These are phyloP conservation scores for Andrena camellia DNA, from an alignment of 2,888 invertebrate species.

Conservation along the genomic window DNA sequence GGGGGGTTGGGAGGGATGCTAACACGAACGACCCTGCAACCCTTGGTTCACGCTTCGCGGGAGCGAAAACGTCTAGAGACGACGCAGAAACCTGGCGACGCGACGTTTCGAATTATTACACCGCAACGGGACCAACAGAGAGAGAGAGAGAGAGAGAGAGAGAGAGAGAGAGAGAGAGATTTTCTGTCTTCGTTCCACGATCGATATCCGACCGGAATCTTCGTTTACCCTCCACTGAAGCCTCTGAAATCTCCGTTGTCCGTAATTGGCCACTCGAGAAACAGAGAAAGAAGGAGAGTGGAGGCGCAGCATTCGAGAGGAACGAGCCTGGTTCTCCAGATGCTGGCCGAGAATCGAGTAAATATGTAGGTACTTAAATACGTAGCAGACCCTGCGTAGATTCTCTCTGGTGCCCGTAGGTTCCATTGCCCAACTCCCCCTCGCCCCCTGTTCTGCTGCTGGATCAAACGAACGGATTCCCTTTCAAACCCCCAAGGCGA, in stretches of 20 bases:
- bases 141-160: background rate
- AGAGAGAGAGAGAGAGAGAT: background rate
- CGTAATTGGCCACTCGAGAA: constrained; percentile 71
- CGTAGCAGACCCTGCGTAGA: constrained; percentile 39
- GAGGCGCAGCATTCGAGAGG: constrained; percentile 18
- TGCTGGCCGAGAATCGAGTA: constrained; percentile 44
- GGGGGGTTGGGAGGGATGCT: constrained; percentile 27
- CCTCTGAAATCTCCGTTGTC: constrained; percentile 49
- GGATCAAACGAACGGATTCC: constrained; percentile 26
- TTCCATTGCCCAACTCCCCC: background rate
- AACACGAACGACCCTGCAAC: constrained; percentile 17
- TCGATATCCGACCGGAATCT: constrained; percentile 43
- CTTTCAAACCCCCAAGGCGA: background rate
- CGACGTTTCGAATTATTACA: constrained; percentile 21
- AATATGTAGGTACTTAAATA: constrained; percentile 58
- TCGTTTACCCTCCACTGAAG: constrained; percentile 35
- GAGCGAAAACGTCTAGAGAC: constrained; percentile 11
- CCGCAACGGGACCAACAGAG: too few species aligned
- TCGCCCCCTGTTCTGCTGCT: background rate
- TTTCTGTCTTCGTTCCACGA: constrained; percentile 8
- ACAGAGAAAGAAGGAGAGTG: constrained; percentile 32
- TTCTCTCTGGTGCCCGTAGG: constrained; percentile 6
- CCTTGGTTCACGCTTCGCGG: constrained; percentile 29
- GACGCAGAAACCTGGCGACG: constrained; percentile 13
- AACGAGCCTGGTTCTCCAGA: constrained; percentile 30